Conservation (phyloP, 2,113 vertebrate species). For the Halcyon malimbica region DNA sequence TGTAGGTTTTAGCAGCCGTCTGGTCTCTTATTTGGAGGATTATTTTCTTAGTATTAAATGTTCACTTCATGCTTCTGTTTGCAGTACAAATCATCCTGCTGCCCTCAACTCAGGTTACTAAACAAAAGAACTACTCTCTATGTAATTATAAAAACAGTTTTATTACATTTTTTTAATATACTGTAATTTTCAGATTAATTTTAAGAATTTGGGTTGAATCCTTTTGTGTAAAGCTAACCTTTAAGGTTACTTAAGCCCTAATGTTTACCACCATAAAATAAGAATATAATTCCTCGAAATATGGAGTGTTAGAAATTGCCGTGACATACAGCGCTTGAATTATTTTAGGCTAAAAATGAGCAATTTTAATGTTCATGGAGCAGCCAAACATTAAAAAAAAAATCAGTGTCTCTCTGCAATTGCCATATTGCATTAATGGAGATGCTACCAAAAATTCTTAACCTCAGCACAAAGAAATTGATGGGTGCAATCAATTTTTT, state of each 20-base stretch:
- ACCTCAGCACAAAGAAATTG: not conserved
- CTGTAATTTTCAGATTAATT: not conserved
- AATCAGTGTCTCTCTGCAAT: not conserved
- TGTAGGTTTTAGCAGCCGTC: not conserved
- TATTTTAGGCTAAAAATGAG: not conserved
- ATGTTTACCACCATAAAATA: not conserved
- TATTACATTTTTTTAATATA: not conserved
- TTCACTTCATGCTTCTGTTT: not conserved
- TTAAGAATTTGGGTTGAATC: not conserved
- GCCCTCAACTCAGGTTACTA: not conserved
- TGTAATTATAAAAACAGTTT: not conserved
- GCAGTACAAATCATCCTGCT: not conserved
- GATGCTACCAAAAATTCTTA: not conserved
- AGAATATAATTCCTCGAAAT: not conserved
- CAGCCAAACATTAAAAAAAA: not conserved
- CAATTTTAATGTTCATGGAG: not conserved
- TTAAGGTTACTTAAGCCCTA: not conserved
- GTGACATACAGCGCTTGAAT: not conserved
- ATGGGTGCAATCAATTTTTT: not conserved
- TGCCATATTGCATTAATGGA: not conserved
- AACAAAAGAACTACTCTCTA: not conserved
- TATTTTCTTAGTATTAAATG: conserved; percentile 6
- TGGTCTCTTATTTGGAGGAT: not conserved
- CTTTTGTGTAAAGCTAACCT: not conserved
- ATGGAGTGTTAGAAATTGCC: not conserved